These are phyloP conservation scores for Caenorhabditis sp. DNA, from an alignment of 2,888 invertebrate genomes.

Conservation along the genomic window DNA sequence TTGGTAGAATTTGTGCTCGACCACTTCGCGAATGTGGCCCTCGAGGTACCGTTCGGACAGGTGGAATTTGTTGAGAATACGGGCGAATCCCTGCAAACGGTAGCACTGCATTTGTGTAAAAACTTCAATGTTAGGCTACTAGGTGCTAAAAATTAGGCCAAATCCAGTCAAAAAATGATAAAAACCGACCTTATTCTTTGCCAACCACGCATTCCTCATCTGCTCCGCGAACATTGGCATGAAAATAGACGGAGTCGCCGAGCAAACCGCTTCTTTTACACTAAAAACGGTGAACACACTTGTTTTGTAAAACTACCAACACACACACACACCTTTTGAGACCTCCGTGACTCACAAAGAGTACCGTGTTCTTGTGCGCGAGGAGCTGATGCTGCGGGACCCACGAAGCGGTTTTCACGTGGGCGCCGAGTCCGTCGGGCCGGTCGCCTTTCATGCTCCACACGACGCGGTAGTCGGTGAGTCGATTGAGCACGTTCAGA, in stretches of 20 bases:
- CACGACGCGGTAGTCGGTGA: slow-evolving; percentile 38
- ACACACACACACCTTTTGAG: slow-evolving; percentile 44
- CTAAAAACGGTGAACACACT: too few relatives aligned
- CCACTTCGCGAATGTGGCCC: slow-evolving; percentile 36
- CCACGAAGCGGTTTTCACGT: slow-evolving; percentile 48
- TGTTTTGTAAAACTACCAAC: too few relatives aligned
- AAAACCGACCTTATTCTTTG: slow-evolving; percentile 33
- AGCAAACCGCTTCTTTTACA: slow-evolving; percentile 55
- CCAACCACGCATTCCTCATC: slow-evolving; percentile 58
- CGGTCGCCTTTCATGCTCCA: slow-evolving; percentile 50
- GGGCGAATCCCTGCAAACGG: slow-evolving; percentile 35
- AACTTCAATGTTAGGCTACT: background rate
- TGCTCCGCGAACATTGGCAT: slow-evolving; percentile 62
- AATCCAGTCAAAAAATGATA: background rate
- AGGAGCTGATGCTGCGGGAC: slow-evolving; percentile 47
- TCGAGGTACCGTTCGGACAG: slow-evolving; percentile 32
- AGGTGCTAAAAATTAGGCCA: background rate
- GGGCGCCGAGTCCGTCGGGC: slow-evolving; percentile 16
- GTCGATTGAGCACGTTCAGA: slow-evolving; percentile 27
- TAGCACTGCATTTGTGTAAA: too few relatives aligned
- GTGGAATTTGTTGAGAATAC: slow-evolving; percentile 50
- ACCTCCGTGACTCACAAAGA: slow-evolving; percentile 58
- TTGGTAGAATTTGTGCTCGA: slow-evolving; percentile 38
- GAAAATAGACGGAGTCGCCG: slow-evolving; percentile 49
- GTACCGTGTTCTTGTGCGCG: slow-evolving; percentile 42